Conservation (phyloP, 2,888 invertebrate species). For the Melieria omissa region DNA sequence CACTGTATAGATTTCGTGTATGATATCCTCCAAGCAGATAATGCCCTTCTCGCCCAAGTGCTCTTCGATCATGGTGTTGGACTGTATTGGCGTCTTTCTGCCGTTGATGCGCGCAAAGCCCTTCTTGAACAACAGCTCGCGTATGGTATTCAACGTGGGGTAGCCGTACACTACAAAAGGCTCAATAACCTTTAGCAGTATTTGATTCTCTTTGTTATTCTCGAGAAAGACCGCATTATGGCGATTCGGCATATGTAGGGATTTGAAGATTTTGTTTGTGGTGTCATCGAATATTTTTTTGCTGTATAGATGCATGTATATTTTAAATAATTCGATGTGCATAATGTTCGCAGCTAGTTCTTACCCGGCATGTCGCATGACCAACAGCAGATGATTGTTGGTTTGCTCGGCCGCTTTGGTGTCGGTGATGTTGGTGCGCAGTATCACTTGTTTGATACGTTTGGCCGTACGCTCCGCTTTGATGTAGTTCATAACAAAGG, state of each 20-base stretch:
- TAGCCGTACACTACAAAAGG: slow-evolving; percentile 65
- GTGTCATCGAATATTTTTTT: slow-evolving; percentile 64
- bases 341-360: neutral
- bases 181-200: slow-evolving; percentile 63
- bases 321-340: neutral
- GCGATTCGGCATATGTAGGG: slow-evolving; percentile 55
- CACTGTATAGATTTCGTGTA: slow-evolving; percentile 65
- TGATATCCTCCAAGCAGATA: slow-evolving; percentile 66
- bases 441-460: slow-evolving; percentile 57
- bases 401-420: slow-evolving; percentile 49
- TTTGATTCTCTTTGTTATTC: slow-evolving; percentile 62
- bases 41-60: slow-evolving; percentile 63
- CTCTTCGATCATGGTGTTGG: slow-evolving; percentile 65
- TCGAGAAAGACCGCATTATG: slow-evolving; percentile 63
- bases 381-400: slow-evolving; percentile 61
- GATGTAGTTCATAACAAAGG: slow-evolving; percentile 63
- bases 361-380: slow-evolving; percentile 63
- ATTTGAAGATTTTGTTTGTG: slow-evolving; percentile 57
- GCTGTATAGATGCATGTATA: slow-evolving; percentile 41
- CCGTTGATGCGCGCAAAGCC: slow-evolving; percentile 62
- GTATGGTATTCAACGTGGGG: slow-evolving; percentile 60
- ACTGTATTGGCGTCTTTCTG: slow-evolving; percentile 64
- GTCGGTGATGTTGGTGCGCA: slow-evolving; percentile 54
- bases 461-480: slow-evolving; percentile 64
- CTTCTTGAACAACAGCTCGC: slow-evolving; percentile 65